These are phyloP conservation scores for Theocolax elegans DNA, from an alignment of 1,140 invertebrate species.

Conservation along the genomic window DNA sequence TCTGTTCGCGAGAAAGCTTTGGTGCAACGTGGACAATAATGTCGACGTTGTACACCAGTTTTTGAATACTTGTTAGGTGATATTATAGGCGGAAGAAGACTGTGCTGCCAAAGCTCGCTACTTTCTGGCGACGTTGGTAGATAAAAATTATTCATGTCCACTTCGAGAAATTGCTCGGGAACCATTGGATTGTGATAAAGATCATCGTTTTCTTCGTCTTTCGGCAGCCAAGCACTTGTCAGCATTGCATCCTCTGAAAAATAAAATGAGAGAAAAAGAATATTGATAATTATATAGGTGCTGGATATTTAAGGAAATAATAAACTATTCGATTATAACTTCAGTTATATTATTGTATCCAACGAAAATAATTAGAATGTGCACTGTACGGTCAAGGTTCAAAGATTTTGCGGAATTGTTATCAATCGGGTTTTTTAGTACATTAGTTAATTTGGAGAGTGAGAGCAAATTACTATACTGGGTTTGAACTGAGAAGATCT, in stretches of 20 bases:
- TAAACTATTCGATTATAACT: no score
- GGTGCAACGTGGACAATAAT: conserved; percentile 28
- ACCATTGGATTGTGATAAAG: conserved; percentile 21
- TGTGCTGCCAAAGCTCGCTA: conserved; percentile 40
- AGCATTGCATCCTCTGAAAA: conserved; percentile 39
- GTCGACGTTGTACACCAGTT: background rate
- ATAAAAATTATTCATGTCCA: conserved; percentile 40
- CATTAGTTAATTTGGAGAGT: no score
- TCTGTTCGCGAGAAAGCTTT: conserved; percentile 37
- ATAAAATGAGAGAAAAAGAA: background rate
- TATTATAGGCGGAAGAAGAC: background rate
- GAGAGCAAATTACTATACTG: no score
- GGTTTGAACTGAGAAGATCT: no score
- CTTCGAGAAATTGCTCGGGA: conserved; percentile 39
- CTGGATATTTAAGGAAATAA: no score
- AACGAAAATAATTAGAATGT: no score
- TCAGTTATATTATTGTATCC: no score
- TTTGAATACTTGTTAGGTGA: background rate
- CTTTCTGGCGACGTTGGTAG: conserved; percentile 34
- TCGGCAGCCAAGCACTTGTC: conserved; percentile 26
- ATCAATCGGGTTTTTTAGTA: no score
- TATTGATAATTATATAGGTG: no score
- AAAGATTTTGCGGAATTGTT: no score
- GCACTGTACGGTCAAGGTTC: no score
- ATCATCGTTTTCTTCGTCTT: conserved; percentile 30